These are phyloP conservation scores for Drosophila nigrodunni DNA, from an alignment of 1,140 invertebrate genomes.

Conservation along the genomic window DNA sequence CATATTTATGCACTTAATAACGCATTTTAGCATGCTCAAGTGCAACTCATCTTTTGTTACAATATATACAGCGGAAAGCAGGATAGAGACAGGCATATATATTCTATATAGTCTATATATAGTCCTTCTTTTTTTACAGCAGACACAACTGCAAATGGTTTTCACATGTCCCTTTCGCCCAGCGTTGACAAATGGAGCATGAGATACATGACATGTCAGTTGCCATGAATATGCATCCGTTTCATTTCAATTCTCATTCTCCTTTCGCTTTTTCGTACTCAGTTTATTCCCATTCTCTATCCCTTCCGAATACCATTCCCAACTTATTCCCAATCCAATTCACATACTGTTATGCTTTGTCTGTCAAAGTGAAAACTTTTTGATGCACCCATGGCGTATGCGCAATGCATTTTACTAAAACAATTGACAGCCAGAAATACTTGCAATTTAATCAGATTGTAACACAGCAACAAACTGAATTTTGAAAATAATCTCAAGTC, in stretches of 20 bases:
- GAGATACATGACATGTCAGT: constrained; percentile 53
- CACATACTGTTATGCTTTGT: constrained; percentile 37
- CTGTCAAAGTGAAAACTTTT: constrained; percentile 43
- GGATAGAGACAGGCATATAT: constrained; percentile 25
- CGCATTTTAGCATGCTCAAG: constrained; percentile 82
- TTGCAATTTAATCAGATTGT: no score
- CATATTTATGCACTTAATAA: constrained; percentile 84
- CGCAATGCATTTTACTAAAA: not conserved
- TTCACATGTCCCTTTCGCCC: constrained; percentile 37
- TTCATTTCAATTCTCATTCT: not conserved
- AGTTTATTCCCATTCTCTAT: not conserved
- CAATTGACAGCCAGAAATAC: no score
- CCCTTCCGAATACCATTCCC: not conserved
- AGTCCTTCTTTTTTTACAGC: not conserved
- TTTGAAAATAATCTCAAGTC: no score
- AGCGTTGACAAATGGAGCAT: constrained; percentile 75
- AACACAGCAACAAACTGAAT: no score
- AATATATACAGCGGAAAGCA: constrained; percentile 25
- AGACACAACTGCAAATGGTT: constrained; percentile 55
- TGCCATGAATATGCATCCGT: constrained; percentile 54
- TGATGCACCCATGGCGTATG: constrained; percentile 44
- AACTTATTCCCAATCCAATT: constrained; percentile 29
- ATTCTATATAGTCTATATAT: not conserved
- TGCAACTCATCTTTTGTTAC: constrained; percentile 81
- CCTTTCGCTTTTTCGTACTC: not conserved